Conservation (phyloP, 2,888 invertebrate genomes). For the Chloromyia formosa region DNA sequence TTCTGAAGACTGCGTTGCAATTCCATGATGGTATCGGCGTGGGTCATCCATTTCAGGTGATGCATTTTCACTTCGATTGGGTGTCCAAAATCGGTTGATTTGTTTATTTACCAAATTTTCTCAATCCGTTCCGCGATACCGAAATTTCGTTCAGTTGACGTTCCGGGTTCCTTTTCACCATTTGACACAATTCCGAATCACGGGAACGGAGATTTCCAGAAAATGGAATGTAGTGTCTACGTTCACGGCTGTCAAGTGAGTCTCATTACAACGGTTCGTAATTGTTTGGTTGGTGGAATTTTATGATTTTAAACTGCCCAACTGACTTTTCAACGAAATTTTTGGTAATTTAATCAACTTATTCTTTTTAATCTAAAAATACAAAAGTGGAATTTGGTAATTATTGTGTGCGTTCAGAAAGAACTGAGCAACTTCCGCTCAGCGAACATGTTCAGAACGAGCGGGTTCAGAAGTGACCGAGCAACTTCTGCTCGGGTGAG, state of each 20-base stretch:
- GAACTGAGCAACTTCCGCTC: no score
- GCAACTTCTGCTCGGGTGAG: no score
- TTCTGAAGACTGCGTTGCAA: constrained; percentile 59
- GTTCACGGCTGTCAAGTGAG: constrained; percentile 4
- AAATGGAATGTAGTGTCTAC: constrained; percentile 28
- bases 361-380: no score
- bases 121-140: constrained; percentile 33
- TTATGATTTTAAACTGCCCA: background rate
- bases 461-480: no score
- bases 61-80: constrained; percentile 54
- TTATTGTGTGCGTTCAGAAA: no score
- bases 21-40: constrained; percentile 61
- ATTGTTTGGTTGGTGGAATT: background rate
- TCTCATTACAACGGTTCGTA: background rate
- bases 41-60: constrained; percentile 63
- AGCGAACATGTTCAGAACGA: no score
- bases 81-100: constrained; percentile 1
- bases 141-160: constrained; percentile 12
- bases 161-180: constrained; percentile 31
- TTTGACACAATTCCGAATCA: constrained; percentile 13
- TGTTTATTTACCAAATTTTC: constrained; percentile 39
- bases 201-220: constrained; percentile 22
- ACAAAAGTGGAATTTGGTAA: no score
- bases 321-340: background rate
- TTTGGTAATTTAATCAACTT: no score